Evolutionary conservation across 2,888 invertebrate genomes (phyloP), one percentile per base, ranked within the genome.

Genomic region (Phoenoteleia sp.): DNA sequence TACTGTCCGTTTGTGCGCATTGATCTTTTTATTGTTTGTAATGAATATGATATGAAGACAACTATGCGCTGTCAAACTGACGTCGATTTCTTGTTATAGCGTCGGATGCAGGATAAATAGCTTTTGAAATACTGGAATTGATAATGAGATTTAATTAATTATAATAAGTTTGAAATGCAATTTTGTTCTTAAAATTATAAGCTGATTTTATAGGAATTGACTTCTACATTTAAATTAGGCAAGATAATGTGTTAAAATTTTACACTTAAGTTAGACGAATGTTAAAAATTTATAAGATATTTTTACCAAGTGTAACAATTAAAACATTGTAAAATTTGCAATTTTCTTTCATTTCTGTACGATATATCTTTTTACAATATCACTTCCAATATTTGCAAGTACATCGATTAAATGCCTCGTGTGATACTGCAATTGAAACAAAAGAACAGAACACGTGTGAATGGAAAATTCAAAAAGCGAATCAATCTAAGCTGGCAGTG

Each of bases 341-440:
- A 33, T 19, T 45, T 11, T 29, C 5, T 15, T 56, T 56, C 15
- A 56, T 56, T 52, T 64, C n/a, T n/a, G n/a, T 29, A 45, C 29
- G 15, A 27, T 62, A 15, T 45, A 29, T 54, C 29, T 47, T 15
- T 69, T 27, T 6, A 56, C 54, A 58, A 7, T 79, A 79, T 62
- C 71, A 79, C 13, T 71, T 79, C 69, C 64, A 71, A 66, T 66
- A 56, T 64, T 58, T 56, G 47, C 66, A 58, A 72, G 56, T 72
- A 80, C 80, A 72, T 71, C 79, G 79, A 79, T 79, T 79, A 49
- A 47, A 79, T 64, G 69, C 69, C 49, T 79, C 60, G 64, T 71
- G 64, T 71, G 62, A 71, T 79, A 69, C 13, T 71, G 33, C 62
- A 29, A 15, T 27, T 52, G 47, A 79, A 69, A 56, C 19, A 62